Base-by-base conservation (phyloP, 2,888 invertebrate genomes). In the Diachrysia chrysitis region DNA sequence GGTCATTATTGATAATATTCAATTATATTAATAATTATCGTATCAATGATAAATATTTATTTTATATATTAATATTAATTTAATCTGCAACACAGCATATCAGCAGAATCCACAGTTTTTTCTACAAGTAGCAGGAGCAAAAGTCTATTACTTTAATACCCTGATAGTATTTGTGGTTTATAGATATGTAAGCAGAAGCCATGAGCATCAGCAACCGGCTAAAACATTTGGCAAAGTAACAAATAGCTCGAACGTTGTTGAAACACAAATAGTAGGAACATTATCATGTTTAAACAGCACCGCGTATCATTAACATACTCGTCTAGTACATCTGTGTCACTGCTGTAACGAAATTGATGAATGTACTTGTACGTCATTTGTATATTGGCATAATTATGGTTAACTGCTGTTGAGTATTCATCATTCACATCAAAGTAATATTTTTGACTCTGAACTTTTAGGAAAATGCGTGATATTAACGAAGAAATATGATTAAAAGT, bases 231-330 rank as follows among this genome's bases (percentile, higher is more conserved):
- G 48, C 48, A 48, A 48, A 12, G 48, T 17, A 48, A 48, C 48
- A 48, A 48, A 48, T 19, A 19, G 48, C 10, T 19, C 14, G 19
- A 10, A 51, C 32, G 37, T n/a, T 60, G 57, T 61, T 48, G 48
- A 16, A 10, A 58, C 21, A 10, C 51, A 66, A 60, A 55, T 60
- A 51, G 23, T 54, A 25, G 25, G 2, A 63, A 60, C 32, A 46
- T 42, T 42, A 42, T 42, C 42, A 55, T 55, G 73, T 73, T 58
- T 58, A 51, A 12, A 35, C n/a, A 64, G 58, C 10, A 29, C 16
- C 6, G 10, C 51, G 48, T 63, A 35, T 10, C 19, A 66, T 64
- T 73, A 61, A 51, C 58, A 57, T 62, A 59, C 59, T 42, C 32
- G 42, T 63, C 32, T 58, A 53, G n/a, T 58, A 25, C n/a, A 54